phyloP scores from a whole-genome alignment of 2,797 vertebrate species.

The Parauchenoglanis ngamensis region DNA sequence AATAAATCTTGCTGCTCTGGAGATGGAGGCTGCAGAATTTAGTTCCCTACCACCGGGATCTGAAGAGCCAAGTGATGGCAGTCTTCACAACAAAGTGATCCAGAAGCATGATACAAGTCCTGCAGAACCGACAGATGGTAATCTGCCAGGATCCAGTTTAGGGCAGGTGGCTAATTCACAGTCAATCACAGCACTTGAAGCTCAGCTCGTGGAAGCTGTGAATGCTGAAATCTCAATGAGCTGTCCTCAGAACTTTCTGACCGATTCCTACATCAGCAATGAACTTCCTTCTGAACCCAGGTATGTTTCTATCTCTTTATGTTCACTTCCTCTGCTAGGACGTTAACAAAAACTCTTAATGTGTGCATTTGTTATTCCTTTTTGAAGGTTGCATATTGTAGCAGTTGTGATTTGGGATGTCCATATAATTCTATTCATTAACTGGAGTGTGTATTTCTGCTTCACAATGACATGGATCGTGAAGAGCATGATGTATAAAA shows the following conservation, averaged over 20 bases:
- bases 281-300: constrained; percentile 49
- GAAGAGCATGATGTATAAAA: background rate
- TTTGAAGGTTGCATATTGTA: background rate
- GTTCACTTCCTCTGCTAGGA: background rate
- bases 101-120: background rate
- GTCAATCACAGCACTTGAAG: background rate
- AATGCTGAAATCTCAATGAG: constrained; percentile 44
- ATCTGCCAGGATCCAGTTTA: background rate
- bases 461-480: background rate
- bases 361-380: background rate
- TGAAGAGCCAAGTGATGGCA: constrained; percentile 5
- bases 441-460: background rate
- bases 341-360: background rate
- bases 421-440: background rate
- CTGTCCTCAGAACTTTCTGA: constrained; percentile 40
- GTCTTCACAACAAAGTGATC: background rate
- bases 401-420: background rate
- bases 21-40: constrained; percentile 56
- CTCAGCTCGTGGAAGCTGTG: background rate
- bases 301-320: constrained; percentile 49
- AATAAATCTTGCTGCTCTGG: constrained; percentile 62
- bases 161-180: background rate
- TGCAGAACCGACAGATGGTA: background rate
- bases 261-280: constrained; percentile 32
- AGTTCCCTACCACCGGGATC: constrained; percentile 26